Evolutionary conservation across 2,113 vertebrate species (phyloP).

Genomic region (Sakesphorus luctuosus): DNA sequence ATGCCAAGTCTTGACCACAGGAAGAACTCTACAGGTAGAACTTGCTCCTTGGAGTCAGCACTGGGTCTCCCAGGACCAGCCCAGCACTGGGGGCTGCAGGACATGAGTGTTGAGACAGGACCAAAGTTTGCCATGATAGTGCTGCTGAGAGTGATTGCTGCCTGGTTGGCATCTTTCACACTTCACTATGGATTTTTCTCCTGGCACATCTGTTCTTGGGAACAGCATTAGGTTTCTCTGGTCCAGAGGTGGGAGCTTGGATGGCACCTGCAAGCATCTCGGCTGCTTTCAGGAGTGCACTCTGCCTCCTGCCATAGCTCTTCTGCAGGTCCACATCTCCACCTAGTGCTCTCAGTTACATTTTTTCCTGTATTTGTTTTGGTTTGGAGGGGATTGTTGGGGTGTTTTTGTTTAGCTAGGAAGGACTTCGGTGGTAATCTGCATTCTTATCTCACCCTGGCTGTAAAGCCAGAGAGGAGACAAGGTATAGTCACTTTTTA

Average conservation of each 20-base stretch:
- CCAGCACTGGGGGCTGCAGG: accelerated
- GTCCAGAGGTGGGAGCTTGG: neutral
- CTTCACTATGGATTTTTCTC: neutral
- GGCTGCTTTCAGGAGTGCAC: neutral
- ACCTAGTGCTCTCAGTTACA: neutral
- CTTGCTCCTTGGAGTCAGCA: neutral
- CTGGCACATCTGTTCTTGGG: accelerated
- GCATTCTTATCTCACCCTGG: neutral
- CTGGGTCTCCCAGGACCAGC: accelerated
- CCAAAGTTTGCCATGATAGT: neutral
- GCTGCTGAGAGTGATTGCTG: neutral
- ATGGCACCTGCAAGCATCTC: neutral
- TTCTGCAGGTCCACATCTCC: neutral
- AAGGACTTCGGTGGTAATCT: neutral
- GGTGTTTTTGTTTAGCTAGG: neutral
- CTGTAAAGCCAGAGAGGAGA: neutral
- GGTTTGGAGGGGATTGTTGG: neutral
- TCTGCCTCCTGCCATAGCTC: neutral
- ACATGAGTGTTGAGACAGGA: accelerated
- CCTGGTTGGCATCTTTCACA: neutral
- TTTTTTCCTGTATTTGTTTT: neutral
- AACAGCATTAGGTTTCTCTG: accelerated
- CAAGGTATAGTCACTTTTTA: constrained; percentile 47
- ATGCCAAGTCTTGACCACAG: neutral
- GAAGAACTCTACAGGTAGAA: constrained; percentile 2